Evolutionary conservation across 1,140 invertebrate species (phyloP), one percentile per base, ranked within the genome.

Genomic region (Teleogryllus occipitalis): DNA sequence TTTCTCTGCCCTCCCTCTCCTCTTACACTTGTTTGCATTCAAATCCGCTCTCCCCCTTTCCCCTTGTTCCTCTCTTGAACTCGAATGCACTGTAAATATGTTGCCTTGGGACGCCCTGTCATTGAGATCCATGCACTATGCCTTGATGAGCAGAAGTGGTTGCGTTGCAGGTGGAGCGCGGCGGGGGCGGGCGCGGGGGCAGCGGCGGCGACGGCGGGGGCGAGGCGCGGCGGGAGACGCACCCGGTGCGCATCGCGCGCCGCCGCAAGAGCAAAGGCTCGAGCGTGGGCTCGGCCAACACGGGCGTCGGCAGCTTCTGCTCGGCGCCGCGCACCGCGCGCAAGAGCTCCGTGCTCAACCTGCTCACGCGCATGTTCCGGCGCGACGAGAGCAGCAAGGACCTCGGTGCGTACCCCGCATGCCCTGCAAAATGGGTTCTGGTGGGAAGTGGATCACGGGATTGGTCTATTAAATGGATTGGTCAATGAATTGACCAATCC

Each of bases 321-420:
- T n/a, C n/a, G 14, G 77, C 27, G n/a, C 77, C 77, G n/a, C 8
- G 48, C 27, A n/a, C 47, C 8, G 77, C 21, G 18, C 48, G 77
- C 47, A 82, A 76, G 47, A 47, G 47, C 21, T 82, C 82, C 2
- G 81, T 82, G 4, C 47, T 82, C n/a, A 81, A 79, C 27, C 79
- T 81, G 75, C 54, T 82, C 8, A 76, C 80, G 47, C 49, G 77
- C 21, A 74, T 81, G 77, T 82, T 82, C 78, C 76, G 72, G 7
- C 78, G 76, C 49, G 81, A 81, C 8, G 80, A 80, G 49, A 80
- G 81, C 79, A 81, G 80, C 74, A 74, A 54, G 39, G 80, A 81
- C 47, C 73, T 81, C 12, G 48, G 80, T 81, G 54, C 47, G 77
- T 39, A 65, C 27, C 1, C 27, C 27, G 27, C 1, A 5, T 5